Evolutionary conservation across 2,888 invertebrate species (phyloP), one percentile per base, ranked within the genome.

Genomic region (Microctonus brassicae): DNA sequence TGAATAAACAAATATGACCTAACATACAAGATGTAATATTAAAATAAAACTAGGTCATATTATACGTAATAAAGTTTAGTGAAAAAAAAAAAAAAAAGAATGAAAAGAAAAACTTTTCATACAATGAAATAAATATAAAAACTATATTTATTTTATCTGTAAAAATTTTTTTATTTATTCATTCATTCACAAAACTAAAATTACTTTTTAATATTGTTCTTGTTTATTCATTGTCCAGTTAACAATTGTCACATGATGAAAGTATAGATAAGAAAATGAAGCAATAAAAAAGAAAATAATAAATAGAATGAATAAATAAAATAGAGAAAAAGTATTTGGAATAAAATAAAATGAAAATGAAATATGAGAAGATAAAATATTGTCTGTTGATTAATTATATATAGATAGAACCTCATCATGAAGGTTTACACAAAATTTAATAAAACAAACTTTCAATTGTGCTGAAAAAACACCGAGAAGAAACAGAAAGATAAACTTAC

Each of bases 371-470:
- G 36, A n/a, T 33, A 6, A 26, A 39, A 39, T n/a, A 20, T 3
- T 11, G 11, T 6, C 47, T 24, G 36, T 39, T 36, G 17, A 63
- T 29, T 11, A 55, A 3, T 6, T 47, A 47, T 47, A 47, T 47
- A 47, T 17, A 47, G 3, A 13, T 13, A 55, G 36, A 29, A 66
- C 55, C 34, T 26, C 42, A 66, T 60, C 58, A 47, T 13, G 22
- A 42, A 39, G 39, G 47, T 68, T 68, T 68, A 47, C 58, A 58
- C 68, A 47, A 60, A 47, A 68, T 68, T 68, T 33, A 6, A 52
- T 60, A 42, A 39, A 60, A 68, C 47, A 68, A 68, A 68, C 68
- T 68, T 60, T 68, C 64, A 55, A 65, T 65, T 65, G 47, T 65
- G 26, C 33, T 52, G n/a, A 47, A 6, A 34, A 61, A 61, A 61